Evolutionary conservation across 1,140 invertebrate species (phyloP), one percentile per base, ranked within the genome.

Genomic region (Drosophila tristis): DNA sequence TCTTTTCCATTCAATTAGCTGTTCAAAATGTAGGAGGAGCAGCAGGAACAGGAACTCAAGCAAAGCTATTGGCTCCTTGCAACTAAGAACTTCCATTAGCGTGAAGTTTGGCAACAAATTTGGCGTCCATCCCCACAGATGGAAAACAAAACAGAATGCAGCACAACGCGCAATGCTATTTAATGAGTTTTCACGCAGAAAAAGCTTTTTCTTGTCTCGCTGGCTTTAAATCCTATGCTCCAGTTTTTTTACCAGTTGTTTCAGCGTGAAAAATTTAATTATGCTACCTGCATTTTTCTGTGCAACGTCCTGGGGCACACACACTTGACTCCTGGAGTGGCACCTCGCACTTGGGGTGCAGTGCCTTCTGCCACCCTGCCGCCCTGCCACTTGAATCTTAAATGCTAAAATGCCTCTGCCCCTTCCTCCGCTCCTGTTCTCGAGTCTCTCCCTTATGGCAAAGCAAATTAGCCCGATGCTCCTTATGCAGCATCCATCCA

Each of bases 291-390:
- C 15, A 23, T 43, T 44, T 62, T 20, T 63, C 26, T 20, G 35
- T 25, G 60, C 35, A 64, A 64, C 26, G 26, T 68, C 64, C 43
- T 70, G 15, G 65, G 61, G 43, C 39, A 3, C 44, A 82, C 80
- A 64, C 76, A 85, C 80, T 84, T 84, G 80, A 84, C 80, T 84
- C 73, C 71, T 84, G 61, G 43, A 84, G 80, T 82, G 71, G 71
- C 80, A 75, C 64, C 75, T 80, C 26, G 48, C 47, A 25, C 62
- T 23, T 26, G 15, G 25, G 31, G 45, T 47, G 16, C 62, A 11
- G 29, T 9, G 26, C 29, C 48, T 58, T 47, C 43, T 5, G 26
- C 44, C 3, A 11, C 15, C 51, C 63, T 13, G 31, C 25, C 26
- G 48, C 60, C 35, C 31, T 31, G 31, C 31, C 31, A 26, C 13